These are phyloP conservation scores for Sarcoramphus papa DNA, from an alignment of 2,797 vertebrate species.

Conservation along the genomic window DNA sequence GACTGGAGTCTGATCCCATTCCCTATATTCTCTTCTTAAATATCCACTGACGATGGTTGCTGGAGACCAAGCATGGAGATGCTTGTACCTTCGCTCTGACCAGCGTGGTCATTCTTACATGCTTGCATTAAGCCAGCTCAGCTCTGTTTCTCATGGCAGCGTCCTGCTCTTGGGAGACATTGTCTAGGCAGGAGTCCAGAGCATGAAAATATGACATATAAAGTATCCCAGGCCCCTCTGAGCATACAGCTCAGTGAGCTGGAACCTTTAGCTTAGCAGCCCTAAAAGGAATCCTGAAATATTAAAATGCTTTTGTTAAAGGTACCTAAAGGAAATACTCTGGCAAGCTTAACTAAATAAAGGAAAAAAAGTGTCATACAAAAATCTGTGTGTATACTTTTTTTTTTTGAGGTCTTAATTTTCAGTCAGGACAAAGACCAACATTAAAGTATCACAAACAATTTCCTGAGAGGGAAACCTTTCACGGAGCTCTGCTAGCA, in stretches of 20 bases:
- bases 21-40: neutral
- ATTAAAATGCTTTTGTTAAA: neutral
- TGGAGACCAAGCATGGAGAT: neutral
- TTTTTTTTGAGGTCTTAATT: neutral
- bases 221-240: neutral
- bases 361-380: neutral
- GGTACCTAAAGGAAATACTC: neutral
- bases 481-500: neutral
- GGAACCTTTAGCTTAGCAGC: slow-evolving; percentile 25
- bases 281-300: neutral
- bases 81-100: neutral
- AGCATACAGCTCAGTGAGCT: neutral
- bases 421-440: neutral
- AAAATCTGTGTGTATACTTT: fast-evolving
- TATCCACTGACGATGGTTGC: neutral
- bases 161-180: neutral
- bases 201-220: neutral
- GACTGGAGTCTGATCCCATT: neutral
- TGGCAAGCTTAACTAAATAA: neutral
- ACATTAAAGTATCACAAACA: neutral
- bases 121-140: neutral
- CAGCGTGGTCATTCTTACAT: neutral
- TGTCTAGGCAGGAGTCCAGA: neutral
- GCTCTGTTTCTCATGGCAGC: neutral
- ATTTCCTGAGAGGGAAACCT: neutral